Percentiles rank a stretch among this genome's conserved stretches.
These are phyloP conservation scores for Ctenopoma multispine DNA, from an alignment of 2,797 vertebrate genomes.

Conservation along the genomic window DNA sequence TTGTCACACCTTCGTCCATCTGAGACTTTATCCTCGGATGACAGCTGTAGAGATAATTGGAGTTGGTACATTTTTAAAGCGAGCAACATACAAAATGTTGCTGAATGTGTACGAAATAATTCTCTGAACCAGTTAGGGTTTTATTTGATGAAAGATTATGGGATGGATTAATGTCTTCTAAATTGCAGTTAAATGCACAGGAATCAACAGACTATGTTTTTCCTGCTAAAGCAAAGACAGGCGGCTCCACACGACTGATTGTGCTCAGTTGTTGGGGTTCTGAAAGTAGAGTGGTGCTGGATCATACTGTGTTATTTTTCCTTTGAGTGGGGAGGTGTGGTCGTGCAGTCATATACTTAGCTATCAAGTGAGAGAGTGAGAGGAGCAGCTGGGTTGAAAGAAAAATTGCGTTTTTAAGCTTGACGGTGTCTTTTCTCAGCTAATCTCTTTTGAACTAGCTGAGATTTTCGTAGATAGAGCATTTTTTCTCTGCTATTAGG, in stretches of 20 bases:
- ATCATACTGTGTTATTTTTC: conserved; percentile 55
- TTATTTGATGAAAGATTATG: conserved; percentile 81
- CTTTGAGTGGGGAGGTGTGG: conserved; percentile 17
- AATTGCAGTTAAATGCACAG: conserved; percentile 82
- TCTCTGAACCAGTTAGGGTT: conserved; percentile 61
- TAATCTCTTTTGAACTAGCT: conserved; percentile 43
- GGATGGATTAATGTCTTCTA: conserved; percentile 83
- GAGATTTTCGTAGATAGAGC: conserved; percentile 31
- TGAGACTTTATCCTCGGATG: conserved; percentile 18
- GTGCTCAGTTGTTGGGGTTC: conserved; percentile 51
- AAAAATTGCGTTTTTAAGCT: conserved; percentile 51
- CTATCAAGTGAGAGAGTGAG: neutral
- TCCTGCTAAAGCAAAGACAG: conserved; percentile 39
- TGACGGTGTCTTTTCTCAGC: conserved; percentile 32
- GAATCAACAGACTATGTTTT: conserved; percentile 72
- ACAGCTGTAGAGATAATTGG: neutral
- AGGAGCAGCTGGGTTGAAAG: conserved; percentile 36
- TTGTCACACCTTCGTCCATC: conserved; percentile 22
- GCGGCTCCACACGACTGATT: conserved; percentile 23
- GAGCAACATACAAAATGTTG: neutral
- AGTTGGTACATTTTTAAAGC: neutral
- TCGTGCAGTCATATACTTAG: neutral
- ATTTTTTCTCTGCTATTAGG: conserved; percentile 35
- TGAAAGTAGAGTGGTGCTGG: conserved; percentile 33
- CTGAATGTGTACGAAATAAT: conserved; percentile 24